phyloP scores from a whole-genome alignment of 2,113 vertebrate genomes.

The Elephas maximus region DNA sequence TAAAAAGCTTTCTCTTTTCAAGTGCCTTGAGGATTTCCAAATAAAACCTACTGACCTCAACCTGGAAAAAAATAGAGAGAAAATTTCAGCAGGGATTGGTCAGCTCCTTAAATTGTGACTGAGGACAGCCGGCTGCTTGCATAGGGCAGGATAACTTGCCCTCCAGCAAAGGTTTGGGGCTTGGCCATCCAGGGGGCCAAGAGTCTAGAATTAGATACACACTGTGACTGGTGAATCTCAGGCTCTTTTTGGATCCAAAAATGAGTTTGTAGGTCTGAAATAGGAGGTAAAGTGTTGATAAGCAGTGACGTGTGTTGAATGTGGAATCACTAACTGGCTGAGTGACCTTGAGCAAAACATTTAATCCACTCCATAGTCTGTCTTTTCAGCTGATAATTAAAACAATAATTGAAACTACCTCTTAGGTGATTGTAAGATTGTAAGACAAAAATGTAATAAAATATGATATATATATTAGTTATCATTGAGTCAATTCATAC shows the following conservation, averaged over 20 bases:
- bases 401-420: slow-evolving; percentile 51
- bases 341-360: slow-evolving; percentile 13
- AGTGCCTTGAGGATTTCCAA: slow-evolving; percentile 60
- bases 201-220: slow-evolving; percentile 60
- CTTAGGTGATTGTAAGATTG: neutral
- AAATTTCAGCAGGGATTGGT: slow-evolving; percentile 38
- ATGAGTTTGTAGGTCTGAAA: slow-evolving; percentile 35
- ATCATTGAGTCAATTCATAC: no score
- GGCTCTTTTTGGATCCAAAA: slow-evolving; percentile 3
- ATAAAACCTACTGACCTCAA: neutral
- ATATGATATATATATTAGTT: neutral
- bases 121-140: slow-evolving; percentile 38
- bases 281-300: slow-evolving; percentile 41
- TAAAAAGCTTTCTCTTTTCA: slow-evolving; percentile 66
- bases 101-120: slow-evolving; percentile 55
- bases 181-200: slow-evolving; percentile 36
- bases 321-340: neutral
- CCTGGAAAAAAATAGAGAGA: slow-evolving; percentile 40
- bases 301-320: neutral
- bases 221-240: slow-evolving; percentile 22
- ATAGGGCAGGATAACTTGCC: slow-evolving; percentile 46
- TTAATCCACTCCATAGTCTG: slow-evolving; percentile 45
- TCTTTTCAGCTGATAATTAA: slow-evolving; percentile 51
- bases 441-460: slow-evolving; percentile 1
- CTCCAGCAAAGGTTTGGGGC: slow-evolving; percentile 32